Evolutionary conservation across 2,888 invertebrate genomes (phyloP).

Genomic region (Drosophila tanythrix): DNA sequence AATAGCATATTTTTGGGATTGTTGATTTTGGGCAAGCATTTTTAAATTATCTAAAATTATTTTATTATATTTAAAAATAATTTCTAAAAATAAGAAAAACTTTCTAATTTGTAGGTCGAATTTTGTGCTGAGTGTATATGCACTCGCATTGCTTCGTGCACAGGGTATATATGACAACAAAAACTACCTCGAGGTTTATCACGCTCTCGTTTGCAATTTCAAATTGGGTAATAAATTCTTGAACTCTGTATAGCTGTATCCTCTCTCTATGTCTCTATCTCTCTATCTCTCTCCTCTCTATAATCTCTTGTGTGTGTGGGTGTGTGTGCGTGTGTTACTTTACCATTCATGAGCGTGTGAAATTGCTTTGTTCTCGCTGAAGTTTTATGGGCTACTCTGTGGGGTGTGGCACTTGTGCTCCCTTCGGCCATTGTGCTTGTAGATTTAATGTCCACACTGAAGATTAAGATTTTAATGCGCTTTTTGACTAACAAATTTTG

Average conservation of each 20-base stretch:
- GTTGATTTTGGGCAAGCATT: neutral
- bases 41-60: neutral
- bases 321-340: constrained; percentile 24
- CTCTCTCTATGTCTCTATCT: neutral
- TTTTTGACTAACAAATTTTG: constrained; percentile 68
- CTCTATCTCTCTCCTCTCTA: constrained; percentile 7
- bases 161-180: constrained; percentile 26
- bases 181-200: constrained; percentile 66
- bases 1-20: neutral
- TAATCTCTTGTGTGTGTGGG: neutral
- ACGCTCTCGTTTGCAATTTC: constrained; percentile 82
- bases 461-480: constrained; percentile 77
- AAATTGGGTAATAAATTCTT: constrained; percentile 82
- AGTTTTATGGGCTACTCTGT: constrained; percentile 47
- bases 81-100: neutral
- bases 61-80: neutral
- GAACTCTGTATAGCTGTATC: constrained; percentile 42
- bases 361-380: constrained; percentile 72
- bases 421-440: constrained; percentile 31
- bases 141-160: neutral
- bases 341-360: constrained; percentile 63
- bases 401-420: constrained; percentile 28
- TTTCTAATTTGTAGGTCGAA: neutral
- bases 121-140: neutral
- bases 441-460: constrained; percentile 77